These are phyloP conservation scores for Venustaconcha ellipsiformis DNA, from an alignment of 1,140 invertebrate genomes.

Conservation along the genomic window DNA sequence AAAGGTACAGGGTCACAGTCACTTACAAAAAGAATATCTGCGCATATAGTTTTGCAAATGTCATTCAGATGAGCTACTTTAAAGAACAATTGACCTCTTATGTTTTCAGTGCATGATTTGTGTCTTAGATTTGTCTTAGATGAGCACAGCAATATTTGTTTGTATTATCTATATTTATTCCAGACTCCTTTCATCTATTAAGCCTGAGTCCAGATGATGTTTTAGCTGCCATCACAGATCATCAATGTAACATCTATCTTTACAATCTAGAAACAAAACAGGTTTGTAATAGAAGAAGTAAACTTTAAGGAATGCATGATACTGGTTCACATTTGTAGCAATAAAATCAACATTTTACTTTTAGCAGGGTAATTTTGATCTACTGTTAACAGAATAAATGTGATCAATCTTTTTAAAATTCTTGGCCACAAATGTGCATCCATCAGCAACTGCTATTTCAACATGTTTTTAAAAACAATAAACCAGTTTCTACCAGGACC, in stretches of 20 bases:
- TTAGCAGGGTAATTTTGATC: background rate
- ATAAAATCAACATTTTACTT: background rate
- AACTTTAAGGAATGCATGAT: background rate
- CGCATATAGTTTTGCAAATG: no score
- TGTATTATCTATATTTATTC: background rate
- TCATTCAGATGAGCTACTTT: no score
- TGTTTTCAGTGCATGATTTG: no score
- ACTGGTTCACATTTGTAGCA: no score
- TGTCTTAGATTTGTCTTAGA: no score
- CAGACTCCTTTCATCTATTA: background rate
- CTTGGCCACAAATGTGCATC: conserved; percentile 7
- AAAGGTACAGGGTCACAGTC: no score
- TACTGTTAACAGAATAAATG: background rate
- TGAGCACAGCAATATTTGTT: background rate
- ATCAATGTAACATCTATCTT: conserved; percentile 18
- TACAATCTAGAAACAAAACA: conserved; percentile 15
- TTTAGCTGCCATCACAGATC: conserved; percentile 21
- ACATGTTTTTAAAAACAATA: background rate
- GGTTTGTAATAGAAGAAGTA: background rate
- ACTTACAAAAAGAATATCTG: no score
- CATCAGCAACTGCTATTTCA: background rate
- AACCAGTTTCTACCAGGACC: no score
- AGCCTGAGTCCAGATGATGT: conserved; percentile 10
- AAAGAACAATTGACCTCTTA: no score
- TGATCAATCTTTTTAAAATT: conserved; percentile 4